These are phyloP conservation scores for Eupeodes luniger DNA, from an alignment of 2,888 invertebrate genomes.

Conservation along the genomic window DNA sequence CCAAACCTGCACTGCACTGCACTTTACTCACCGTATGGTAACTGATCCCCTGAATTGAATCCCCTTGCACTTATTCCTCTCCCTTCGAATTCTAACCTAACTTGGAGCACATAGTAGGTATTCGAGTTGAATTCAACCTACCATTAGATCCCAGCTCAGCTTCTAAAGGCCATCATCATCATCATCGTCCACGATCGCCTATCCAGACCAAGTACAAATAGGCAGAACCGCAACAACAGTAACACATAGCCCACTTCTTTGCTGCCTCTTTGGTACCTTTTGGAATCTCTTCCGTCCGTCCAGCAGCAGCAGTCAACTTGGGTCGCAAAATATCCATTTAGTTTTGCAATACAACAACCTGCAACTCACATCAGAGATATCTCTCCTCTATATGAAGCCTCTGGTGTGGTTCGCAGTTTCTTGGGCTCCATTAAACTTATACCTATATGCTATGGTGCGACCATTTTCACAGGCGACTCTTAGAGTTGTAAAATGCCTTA, in stretches of 20 bases:
- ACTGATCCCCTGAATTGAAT: constrained; percentile 10
- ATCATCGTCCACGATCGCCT: constrained; percentile 66
- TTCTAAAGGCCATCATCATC: constrained; percentile 71
- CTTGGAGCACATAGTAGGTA: neutral
- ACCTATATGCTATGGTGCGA: constrained; percentile 26
- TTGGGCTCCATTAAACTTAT: neutral
- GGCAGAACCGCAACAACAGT: constrained; percentile 59
- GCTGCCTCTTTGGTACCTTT: neutral
- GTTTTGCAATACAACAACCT: constrained; percentile 57
- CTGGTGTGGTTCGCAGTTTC: constrained; percentile 36
- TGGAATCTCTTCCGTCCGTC: constrained; percentile 19
- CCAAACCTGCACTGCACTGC: neutral
- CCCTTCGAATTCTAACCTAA: neutral
- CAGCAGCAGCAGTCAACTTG: neutral
- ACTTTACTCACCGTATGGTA: constrained; percentile 4
- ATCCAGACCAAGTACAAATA: constrained; percentile 66
- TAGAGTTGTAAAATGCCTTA: constrained; percentile 22
- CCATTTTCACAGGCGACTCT: constrained; percentile 34
- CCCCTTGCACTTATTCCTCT: neutral
- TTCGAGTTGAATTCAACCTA: constrained; percentile 68
- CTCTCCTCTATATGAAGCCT: no score
- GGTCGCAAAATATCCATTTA: constrained; percentile 37
- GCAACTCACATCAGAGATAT: constrained; percentile 24
- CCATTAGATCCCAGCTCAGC: constrained; percentile 50
- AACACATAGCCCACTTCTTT: constrained; percentile 35